Conservation (phyloP, 2,888 invertebrate genomes). For the Agriopis marginaria region DNA sequence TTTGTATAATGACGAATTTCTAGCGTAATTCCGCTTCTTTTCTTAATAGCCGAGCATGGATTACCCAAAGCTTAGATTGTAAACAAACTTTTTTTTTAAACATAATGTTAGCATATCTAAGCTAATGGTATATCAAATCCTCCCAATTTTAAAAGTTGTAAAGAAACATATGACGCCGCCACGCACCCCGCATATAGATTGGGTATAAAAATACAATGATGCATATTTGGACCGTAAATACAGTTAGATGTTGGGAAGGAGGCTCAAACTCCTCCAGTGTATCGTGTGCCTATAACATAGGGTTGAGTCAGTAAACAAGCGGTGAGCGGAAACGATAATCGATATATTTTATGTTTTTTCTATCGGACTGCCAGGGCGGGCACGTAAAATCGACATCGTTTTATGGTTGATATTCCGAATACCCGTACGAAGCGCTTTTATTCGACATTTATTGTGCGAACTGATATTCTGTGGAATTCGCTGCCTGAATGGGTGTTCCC, state of each 20-base stretch:
- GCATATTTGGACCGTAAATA: slow-evolving; percentile 73
- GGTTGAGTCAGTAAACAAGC: slow-evolving; percentile 10
- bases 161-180: slow-evolving; percentile 76
- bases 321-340: background rate
- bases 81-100: slow-evolving; percentile 1
- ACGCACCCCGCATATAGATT: slow-evolving; percentile 78
- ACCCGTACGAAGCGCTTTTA: too few relatives aligned
- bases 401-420: too few relatives aligned
- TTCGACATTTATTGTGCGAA: too few relatives aligned
- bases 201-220: slow-evolving; percentile 73
- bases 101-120: background rate
- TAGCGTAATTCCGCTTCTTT: too few relatives aligned
- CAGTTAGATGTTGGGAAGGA: slow-evolving; percentile 61
- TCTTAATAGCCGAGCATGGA: too few relatives aligned
- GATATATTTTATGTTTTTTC: background rate
- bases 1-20: too few relatives aligned
- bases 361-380: too few relatives aligned
- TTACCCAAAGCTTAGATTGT: background rate
- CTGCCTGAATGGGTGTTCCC: too few relatives aligned
- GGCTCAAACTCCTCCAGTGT: slow-evolving; percentile 63
- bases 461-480: too few relatives aligned
- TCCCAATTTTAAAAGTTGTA: slow-evolving; percentile 75
- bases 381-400: too few relatives aligned
- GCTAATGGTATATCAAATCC: slow-evolving; percentile 32
- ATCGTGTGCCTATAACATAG: slow-evolving; percentile 68